Conservation (phyloP, 2,888 invertebrate species). For the Heliconius hortense region DNA sequence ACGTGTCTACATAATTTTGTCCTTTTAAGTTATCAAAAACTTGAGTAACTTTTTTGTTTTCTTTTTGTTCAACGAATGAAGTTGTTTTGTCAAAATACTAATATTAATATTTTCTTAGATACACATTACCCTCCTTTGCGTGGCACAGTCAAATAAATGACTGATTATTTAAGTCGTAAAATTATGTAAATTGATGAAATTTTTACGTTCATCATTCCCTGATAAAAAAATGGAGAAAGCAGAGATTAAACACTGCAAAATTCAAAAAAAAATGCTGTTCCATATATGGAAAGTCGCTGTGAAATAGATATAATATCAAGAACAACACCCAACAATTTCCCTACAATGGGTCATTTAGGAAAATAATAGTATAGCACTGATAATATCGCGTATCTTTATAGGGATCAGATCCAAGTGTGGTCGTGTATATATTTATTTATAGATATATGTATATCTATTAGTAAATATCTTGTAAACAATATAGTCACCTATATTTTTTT, state of each 20-base stretch:
- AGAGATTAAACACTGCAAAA: background rate
- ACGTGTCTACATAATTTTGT: background rate
- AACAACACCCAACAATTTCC: constrained; percentile 22
- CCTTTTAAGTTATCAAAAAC: background rate
- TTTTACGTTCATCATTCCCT: no score
- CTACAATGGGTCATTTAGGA: constrained; percentile 36
- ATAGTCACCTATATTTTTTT: no score
- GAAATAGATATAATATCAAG: background rate
- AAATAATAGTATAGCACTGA: constrained; percentile 34
- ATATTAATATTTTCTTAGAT: background rate
- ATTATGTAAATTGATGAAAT: no score
- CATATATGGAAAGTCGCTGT: background rate
- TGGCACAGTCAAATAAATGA: background rate
- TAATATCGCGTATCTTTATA: constrained; percentile 35
- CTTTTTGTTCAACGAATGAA: no score
- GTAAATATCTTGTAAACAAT: no score
- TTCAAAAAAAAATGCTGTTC: background rate
- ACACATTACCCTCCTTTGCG: background rate
- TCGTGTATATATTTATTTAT: background rate
- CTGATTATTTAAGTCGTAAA: background rate
- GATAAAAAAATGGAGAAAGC: no score
- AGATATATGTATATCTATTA: background rate
- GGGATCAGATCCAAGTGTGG: constrained; percentile 33
- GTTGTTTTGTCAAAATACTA: background rate
- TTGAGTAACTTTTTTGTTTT: background rate